A percentile compares a stretch with the other conserved stretches of the same genome.
Evolutionary conservation across 2,113 vertebrate genomes (phyloP).

Genomic region (Oncorhynchus tshawytscha): DNA sequence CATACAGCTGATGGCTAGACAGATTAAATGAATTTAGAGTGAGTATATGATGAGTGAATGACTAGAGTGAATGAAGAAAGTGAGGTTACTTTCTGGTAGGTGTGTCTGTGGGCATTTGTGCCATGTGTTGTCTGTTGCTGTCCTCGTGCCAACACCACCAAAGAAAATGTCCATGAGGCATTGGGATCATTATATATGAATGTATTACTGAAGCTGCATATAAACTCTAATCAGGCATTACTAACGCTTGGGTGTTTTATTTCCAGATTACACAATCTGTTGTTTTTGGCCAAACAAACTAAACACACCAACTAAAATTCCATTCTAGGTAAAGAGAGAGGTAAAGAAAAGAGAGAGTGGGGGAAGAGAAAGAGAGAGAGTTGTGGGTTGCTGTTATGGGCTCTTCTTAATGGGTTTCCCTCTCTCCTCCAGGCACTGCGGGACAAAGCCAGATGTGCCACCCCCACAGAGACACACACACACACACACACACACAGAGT

Average conservation of each 20-base stretch:
- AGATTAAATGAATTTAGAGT: background rate
- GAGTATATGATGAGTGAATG: background rate
- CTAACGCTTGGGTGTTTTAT: conserved; percentile 16
- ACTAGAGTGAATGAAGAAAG: background rate
- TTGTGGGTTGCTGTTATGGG: background rate
- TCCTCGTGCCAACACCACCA: background rate
- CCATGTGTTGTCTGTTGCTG: background rate
- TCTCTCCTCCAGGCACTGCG: background rate
- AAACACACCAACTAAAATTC: background rate
- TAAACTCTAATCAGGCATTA: conserved; percentile 18
- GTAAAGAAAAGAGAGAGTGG: background rate
- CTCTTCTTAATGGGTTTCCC: conserved; percentile 6
- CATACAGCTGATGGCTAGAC: too few relatives aligned
- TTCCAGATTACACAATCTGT: background rate
- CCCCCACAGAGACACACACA: background rate
- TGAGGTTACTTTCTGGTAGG: background rate
- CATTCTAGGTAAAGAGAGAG: background rate
- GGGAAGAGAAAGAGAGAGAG: background rate
- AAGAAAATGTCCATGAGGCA: background rate
- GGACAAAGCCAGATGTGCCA: conserved; percentile 2
- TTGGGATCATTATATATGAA: background rate
- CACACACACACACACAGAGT: too few relatives aligned
- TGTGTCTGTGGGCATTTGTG: background rate
- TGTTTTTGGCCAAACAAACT: background rate
- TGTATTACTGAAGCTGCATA: conserved; percentile 13